A percentile compares a stretch with the other conserved stretches of the same genome.
These are phyloP conservation scores for Drosophila anomalata DNA, from an alignment of 2,888 invertebrate species.

Conservation along the genomic window DNA sequence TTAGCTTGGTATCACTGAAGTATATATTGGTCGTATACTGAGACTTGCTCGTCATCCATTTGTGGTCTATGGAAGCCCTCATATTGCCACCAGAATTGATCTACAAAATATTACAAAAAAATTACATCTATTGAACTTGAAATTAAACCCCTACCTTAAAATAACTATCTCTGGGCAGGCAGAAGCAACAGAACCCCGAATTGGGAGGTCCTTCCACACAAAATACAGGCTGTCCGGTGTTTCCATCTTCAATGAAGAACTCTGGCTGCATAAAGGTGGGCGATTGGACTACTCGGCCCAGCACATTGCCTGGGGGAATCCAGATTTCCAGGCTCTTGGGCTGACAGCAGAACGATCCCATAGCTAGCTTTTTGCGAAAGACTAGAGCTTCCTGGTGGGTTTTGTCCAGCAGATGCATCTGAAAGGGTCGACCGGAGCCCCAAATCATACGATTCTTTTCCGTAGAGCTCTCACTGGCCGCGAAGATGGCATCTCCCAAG, in stretches of 20 bases:
- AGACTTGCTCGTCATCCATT: conserved; percentile 88
- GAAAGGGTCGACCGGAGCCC: conserved; percentile 88
- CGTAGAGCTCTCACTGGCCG: conserved; percentile 88
- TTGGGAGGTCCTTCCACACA: conserved; percentile 89
- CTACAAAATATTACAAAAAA: conserved; percentile 80
- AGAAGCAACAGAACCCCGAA: conserved; percentile 86
- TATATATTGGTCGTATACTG: conserved; percentile 90
- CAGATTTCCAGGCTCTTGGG: conserved; percentile 89
- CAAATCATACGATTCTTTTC: conserved; percentile 88
- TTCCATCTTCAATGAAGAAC: conserved; percentile 88
- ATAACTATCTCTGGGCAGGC: conserved; percentile 81
- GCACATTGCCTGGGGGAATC: conserved; percentile 88
- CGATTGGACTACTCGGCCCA: conserved; percentile 89
- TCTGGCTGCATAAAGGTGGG: conserved; percentile 88
- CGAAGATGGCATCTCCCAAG: conserved; percentile 90
- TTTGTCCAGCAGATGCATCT: conserved; percentile 92
- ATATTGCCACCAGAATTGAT: conserved; percentile 84
- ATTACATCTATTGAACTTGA: neutral
- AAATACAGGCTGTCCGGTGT: conserved; percentile 86
- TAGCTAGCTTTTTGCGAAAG: conserved; percentile 88
- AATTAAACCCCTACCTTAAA: conserved; percentile 67
- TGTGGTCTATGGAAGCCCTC: conserved; percentile 87
- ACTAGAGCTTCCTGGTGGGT: conserved; percentile 93
- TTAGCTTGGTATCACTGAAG: conserved; percentile 89
- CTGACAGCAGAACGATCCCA: conserved; percentile 89